Conservation (phyloP, 2,113 vertebrate species). For the Anguilla japonica region DNA sequence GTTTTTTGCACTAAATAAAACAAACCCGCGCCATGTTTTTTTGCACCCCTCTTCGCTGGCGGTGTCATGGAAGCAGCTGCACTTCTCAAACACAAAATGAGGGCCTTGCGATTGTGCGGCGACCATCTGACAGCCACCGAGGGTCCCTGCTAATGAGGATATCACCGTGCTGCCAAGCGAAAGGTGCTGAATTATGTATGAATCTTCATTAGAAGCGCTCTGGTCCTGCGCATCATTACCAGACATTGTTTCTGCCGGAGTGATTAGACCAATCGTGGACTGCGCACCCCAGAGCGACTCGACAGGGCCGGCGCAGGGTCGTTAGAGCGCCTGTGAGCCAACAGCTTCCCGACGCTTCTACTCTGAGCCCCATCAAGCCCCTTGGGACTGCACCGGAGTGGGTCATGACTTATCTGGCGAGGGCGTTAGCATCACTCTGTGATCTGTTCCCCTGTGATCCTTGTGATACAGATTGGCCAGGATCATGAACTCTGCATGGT, state of each 20-base stretch:
- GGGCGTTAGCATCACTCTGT: constrained; percentile 90
- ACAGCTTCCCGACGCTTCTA: constrained; percentile 83
- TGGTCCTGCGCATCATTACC: constrained; percentile 99
- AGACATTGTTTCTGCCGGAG: constrained; percentile 99
- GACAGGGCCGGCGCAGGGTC: constrained; percentile 81
- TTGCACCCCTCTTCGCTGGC: constrained; percentile 85
- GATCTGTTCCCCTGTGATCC: constrained; percentile 78
- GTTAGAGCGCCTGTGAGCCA: constrained; percentile 90
- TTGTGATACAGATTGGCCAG: constrained; percentile 67
- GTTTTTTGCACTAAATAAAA: constrained; percentile 99
- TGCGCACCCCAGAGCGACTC: constrained; percentile 86
- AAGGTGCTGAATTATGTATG: constrained; percentile 99
- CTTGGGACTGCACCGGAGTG: constrained; percentile 81
- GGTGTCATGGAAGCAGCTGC: constrained; percentile 99
- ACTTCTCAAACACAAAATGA: constrained; percentile 99
- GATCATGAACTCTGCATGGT: constrained; percentile 60
- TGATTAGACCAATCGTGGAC: constrained; percentile 90
- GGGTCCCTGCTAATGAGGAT: constrained; percentile 99
- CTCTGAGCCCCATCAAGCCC: constrained; percentile 81
- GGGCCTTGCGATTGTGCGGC: constrained; percentile 98
- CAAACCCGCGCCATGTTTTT: constrained; percentile 94
- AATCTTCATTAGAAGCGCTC: constrained; percentile 99
- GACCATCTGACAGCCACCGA: constrained; percentile 99
- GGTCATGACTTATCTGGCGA: constrained; percentile 84
- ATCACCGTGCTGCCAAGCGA: constrained; percentile 99